Base-by-base conservation (phyloP, 2,113 vertebrate genomes). In the Solea solea region DNA sequence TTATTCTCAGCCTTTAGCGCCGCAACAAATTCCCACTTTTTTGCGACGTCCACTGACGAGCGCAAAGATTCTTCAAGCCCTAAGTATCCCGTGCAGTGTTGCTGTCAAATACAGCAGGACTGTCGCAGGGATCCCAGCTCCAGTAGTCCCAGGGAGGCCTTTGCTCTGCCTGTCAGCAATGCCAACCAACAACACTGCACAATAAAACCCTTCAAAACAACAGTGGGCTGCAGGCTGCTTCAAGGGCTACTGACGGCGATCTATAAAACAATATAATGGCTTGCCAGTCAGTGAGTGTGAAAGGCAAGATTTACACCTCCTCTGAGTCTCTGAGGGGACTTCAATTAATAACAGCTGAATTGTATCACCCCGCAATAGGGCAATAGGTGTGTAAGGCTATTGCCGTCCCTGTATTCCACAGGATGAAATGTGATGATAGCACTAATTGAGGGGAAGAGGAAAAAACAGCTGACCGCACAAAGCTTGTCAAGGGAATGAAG, bases 191-290 rank as follows among this genome's bases (percentile, higher is more conserved):
- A 93, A 93, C 89, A 76, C 62, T 10, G 76, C 88, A 91, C 90
- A 90, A 93, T 92, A 91, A 93, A 93, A 89, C 64, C 87, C 89
- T 86, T 78, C 85, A 90, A 83, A 90, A 92, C 89, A 92, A 89
- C 89, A 85, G 84, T 34, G 84, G 85, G 83, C 91, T 84, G 76
- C 88, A 65, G 86, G 89, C 90, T 70, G 84, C 87, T 92, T 93
- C 90, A 89, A 92, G 90, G 89, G 91, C 89, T 91, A 87, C 89
- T 89, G 90, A 93, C 87, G 76, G 91, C 83, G 21, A 92, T 92
- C 93, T 93, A 93, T 94, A 93, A 94, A 94, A 90, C 91, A 93
- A 90, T 86, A 87, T 92, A 93, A 94, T 93, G 90, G 93, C 86
- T 81, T 82, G 90, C 87, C 89, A 92, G 92, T 93, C 92, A 93